Evolutionary conservation across 2,113 vertebrate species (phyloP).

Genomic region (Cheilinus undulatus): DNA sequence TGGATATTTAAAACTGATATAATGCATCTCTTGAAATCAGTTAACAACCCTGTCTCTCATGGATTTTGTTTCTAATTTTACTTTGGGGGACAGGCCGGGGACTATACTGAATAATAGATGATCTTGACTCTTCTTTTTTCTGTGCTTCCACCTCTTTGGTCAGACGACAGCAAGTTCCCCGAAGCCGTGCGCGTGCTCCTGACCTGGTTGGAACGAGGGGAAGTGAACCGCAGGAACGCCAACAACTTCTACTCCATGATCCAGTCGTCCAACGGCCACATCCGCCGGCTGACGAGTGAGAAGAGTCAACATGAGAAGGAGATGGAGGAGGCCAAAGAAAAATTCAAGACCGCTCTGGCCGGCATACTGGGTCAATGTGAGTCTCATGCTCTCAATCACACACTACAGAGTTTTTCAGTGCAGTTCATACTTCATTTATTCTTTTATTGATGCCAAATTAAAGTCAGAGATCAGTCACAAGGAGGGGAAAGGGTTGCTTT

Average conservation of each 20-base stretch:
- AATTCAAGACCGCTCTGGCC: slow-evolving; percentile 93
- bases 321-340: slow-evolving; percentile 97
- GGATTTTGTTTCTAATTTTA: no score
- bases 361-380: slow-evolving; percentile 90
- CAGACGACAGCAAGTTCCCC: slow-evolving; percentile 92
- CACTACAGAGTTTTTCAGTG: not conserved
- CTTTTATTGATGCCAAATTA: not conserved
- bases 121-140: not conserved
- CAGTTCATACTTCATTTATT: not conserved
- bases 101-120: no score
- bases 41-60: no score
- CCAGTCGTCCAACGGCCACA: slow-evolving; percentile 95
- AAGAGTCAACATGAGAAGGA: slow-evolving; percentile 94
- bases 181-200: slow-evolving; percentile 93
- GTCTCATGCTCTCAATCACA: slow-evolving; percentile 25
- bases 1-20: no score
- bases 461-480: not conserved
- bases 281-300: slow-evolving; percentile 91
- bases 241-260: slow-evolving; percentile 99
- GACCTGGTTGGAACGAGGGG: slow-evolving; percentile 95
- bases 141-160: not conserved
- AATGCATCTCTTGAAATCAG: no score
- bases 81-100: no score
- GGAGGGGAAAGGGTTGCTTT: not conserved
- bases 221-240: slow-evolving; percentile 94